These are phyloP conservation scores for Panthera leo DNA, from an alignment of 2,113 vertebrate species.

Conservation along the genomic window DNA sequence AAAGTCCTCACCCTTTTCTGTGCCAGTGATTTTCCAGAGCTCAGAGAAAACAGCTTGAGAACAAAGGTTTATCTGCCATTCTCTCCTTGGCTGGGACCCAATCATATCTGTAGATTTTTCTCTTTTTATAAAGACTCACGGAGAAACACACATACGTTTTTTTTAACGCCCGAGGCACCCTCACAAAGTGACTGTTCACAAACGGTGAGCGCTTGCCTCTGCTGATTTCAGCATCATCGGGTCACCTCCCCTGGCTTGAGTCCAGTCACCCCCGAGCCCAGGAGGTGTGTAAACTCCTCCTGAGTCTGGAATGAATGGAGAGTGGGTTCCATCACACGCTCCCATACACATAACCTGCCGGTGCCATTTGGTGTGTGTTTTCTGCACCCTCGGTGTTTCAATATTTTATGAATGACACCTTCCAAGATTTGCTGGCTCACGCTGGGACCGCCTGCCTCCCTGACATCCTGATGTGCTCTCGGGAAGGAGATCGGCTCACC, in stretches of 20 bases:
- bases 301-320: conserved; percentile 51
- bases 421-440: conserved; percentile 45
- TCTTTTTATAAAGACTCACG: not conserved
- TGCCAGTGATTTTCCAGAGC: not conserved
- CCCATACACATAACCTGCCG: not conserved
- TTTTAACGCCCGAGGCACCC: not conserved
- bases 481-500: not conserved
- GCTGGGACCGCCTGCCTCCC: not conserved
- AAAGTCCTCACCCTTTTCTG: not conserved
- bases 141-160: not conserved
- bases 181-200: not conserved
- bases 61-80: not conserved
- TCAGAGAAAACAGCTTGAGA: not conserved
- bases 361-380: not conserved
- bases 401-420: conserved; percentile 73
- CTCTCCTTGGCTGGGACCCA: not conserved
- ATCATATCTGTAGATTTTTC: not conserved
- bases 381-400: not conserved
- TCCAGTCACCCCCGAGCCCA: not conserved
- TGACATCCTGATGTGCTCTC: not conserved
- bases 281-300: no score
- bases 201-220: not conserved
- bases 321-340: not conserved
- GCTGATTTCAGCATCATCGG: not conserved
- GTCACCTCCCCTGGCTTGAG: not conserved